Evolutionary conservation across 2,113 vertebrate genomes (phyloP).

Genomic region (Halichoerus grypus): DNA sequence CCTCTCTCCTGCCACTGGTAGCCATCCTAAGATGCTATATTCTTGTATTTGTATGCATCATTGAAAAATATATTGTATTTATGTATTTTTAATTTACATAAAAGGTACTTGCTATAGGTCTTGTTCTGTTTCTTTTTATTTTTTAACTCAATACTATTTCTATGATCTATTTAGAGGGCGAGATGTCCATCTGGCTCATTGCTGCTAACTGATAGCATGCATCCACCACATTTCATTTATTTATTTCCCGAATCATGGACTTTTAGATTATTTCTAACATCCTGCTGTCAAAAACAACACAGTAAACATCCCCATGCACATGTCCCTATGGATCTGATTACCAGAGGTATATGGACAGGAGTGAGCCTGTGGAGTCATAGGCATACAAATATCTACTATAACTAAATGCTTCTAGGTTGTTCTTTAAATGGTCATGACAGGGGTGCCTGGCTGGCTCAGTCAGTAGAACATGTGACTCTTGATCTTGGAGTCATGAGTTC

Average conservation of each 20-base stretch:
- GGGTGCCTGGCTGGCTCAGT: neutral
- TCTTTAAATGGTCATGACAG: constrained; percentile 11
- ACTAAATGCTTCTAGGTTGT: constrained; percentile 40
- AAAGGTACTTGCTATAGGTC: neutral
- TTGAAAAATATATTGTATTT: neutral
- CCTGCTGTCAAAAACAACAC: neutral
- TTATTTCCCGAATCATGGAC: neutral
- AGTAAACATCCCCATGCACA: neutral
- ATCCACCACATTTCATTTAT: neutral
- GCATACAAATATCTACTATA: neutral
- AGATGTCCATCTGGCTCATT: neutral
- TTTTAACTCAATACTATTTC: neutral
- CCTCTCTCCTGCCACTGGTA: too few relatives aligned
- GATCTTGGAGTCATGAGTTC: neutral
- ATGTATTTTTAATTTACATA: neutral
- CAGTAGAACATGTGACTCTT: neutral
- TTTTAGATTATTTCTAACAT: neutral
- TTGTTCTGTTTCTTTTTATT: neutral
- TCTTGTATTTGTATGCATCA: neutral
- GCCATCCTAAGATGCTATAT: neutral
- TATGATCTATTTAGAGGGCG: neutral
- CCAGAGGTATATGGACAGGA: neutral
- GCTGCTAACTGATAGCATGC: neutral
- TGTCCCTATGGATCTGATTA: neutral
- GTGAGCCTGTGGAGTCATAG: neutral